phyloP scores from a whole-genome alignment of 53 echinoderm and acorn worm species.

The Glandiceps talaboti region DNA sequence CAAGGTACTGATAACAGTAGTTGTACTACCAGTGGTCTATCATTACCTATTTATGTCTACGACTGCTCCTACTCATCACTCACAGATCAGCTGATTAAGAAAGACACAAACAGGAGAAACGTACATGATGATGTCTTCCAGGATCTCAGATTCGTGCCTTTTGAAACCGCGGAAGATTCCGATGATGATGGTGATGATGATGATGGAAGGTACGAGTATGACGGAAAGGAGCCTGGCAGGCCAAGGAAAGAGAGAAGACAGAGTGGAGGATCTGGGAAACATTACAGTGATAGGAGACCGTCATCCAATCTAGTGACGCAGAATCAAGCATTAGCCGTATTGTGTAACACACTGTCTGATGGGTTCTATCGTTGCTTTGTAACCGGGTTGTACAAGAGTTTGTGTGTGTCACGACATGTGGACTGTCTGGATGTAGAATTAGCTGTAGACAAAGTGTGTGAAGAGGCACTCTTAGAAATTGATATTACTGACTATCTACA shows the following conservation, averaged over 20 bases:
- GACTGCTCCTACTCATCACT: slow-evolving; percentile 72
- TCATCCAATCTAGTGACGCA: background rate
- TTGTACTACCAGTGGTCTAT: slow-evolving; percentile 4
- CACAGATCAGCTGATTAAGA: slow-evolving; percentile 34
- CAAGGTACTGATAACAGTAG: background rate
- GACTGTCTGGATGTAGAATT: slow-evolving; percentile 58
- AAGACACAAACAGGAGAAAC: slow-evolving; percentile 18
- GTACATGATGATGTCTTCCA: slow-evolving; percentile 39
- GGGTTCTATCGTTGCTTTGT: slow-evolving; percentile 40
- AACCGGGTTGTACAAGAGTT: slow-evolving; percentile 69
- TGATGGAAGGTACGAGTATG: background rate
- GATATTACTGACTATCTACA: slow-evolving; percentile 87
- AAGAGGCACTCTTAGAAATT: slow-evolving; percentile 66
- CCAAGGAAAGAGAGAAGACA: background rate
- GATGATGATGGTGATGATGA: background rate
- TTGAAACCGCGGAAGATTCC: no score
- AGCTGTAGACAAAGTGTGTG: slow-evolving; percentile 80
- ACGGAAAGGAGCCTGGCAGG: background rate
- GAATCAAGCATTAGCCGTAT: background rate
- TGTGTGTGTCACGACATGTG: slow-evolving; percentile 55
- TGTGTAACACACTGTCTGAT: slow-evolving; percentile 3
- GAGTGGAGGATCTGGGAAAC: slow-evolving; percentile 5
- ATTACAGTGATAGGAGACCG: background rate
- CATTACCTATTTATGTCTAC: slow-evolving; percentile 75
- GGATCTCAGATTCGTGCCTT: slow-evolving; percentile 26